Evolutionary conservation across 1,140 invertebrate species (phyloP), one percentile per base, ranked within the genome.

Genomic region (Caerostris extrusa): DNA sequence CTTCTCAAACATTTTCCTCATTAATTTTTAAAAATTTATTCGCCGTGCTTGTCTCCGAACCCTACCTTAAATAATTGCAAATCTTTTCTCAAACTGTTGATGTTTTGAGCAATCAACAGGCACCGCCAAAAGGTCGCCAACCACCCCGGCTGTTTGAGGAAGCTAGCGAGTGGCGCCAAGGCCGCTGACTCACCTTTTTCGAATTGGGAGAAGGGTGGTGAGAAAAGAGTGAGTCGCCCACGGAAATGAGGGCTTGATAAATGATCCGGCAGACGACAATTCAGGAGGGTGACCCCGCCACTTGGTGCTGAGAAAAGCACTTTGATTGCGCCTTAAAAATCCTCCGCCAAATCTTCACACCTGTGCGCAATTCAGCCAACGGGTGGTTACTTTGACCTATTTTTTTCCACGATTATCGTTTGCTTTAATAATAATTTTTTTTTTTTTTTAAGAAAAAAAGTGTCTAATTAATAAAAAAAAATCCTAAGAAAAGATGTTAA

Each of bases 201-300:
- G 82, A 92, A 91, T 83, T 82, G 71, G 17, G 90, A 17, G 71
- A 56, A 61, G 90, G 90, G 90, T 91, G 71, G 90, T 91, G 90
- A 91, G 90, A 82, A 91, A 91, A 83, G 58, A 61, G 58, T 34
- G 64, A 83, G 60, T 92, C 91, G 91, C 91, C 91, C 82, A 92
- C 91, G 91, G 91, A 92, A 92, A 86, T 86, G 91, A 92, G 82
- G 81, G 82, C 77, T 92, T 92, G 91, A 92, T 92, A 92, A 92
- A 92, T 92, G 91, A 92, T 92, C 77, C 57, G 34, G 19, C 50
- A 71, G 64, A 81, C 69, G 57, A 58, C 71, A 77, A 77, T 19
- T 83, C 50, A 19, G 58, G 81, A 91, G 81, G 81, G 81, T 85
- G 81, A 91, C 90, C 77, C 81, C 81, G 57, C 57, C 85, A 64